Evolutionary conservation across 2,888 invertebrate species (phyloP), one percentile per base, ranked within the genome.

Genomic region (Pandemis heparana): DNA sequence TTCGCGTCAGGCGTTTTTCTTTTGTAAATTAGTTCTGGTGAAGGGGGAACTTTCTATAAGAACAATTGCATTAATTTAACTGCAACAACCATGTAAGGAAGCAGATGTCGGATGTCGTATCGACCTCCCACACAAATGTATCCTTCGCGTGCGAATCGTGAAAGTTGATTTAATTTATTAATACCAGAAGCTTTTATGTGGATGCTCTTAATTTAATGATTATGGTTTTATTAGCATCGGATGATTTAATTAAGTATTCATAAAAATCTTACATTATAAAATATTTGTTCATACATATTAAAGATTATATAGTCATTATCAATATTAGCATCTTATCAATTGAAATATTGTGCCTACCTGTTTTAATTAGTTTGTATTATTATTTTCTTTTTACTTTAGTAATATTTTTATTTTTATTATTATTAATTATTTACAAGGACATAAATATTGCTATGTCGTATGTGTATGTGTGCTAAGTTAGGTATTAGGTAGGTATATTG

Each of bases 121-220:
- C 38, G 38, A 39, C 38, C 60, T 60, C 68, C 64, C 73, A 64
- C 68, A 59, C 73, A 23, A 73, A 72, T 56, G 68, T 38, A 80
- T 84, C 87, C 88, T 87, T 87, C 71, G 84, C 84, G 85, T 88
- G 85, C 82, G 82, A 81, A 78, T 81, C 80, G 89, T 83, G 90
- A 92, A 92, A 92, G 92, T 83, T 77, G 64, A 84, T 86, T 87
- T 91, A 91, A 90, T 92, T 91, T 89, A 91, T 90, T 87, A 89
- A 85, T 82, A 86, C 84, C 85, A 86, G 83, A 86, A 82, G 79
- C 79, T 83, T 56, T 84, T 79, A 84, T 80, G 79, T 79, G 79
- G 77, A 77, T 79, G 71, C 70, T 82, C 81, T 84, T 86, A 85
- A 53, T 72, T 64, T 38, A 32, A 67, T 48, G 41, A 59, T 85